phyloP scores from a whole-genome alignment of 2,888 invertebrate species.

The Callyntrura sp. region DNA sequence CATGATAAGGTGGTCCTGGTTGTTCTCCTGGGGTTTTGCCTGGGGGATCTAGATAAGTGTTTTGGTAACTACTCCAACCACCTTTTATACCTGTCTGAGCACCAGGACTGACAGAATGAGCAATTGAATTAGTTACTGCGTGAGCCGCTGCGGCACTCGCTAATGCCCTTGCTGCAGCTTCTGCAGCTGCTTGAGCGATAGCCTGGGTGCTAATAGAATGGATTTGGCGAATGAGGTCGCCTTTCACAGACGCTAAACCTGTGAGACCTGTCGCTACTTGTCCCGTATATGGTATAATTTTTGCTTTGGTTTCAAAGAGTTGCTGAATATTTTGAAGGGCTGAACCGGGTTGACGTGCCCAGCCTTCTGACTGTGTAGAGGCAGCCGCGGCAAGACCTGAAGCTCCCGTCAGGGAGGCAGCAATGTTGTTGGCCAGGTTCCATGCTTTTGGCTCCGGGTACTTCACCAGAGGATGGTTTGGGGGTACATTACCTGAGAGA shows the following conservation, averaged over 20 bases:
- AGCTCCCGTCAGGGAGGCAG: constrained; percentile 80
- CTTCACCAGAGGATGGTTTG: constrained; percentile 83
- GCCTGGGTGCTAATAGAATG: constrained; percentile 78
- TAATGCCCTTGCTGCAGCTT: constrained; percentile 78
- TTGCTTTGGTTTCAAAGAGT: constrained; percentile 78
- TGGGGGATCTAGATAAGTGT: constrained; percentile 47
- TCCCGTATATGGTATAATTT: constrained; percentile 78
- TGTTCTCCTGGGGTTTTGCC: constrained; percentile 75
- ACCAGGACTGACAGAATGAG: constrained; percentile 64
- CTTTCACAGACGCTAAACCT: constrained; percentile 79
- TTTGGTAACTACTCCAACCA: constrained; percentile 75
- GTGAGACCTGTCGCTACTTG: constrained; percentile 80
- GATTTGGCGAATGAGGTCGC: constrained; percentile 79
- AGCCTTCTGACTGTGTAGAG: constrained; percentile 14
- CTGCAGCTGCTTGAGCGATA: constrained; percentile 79
- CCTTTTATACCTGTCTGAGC: constrained; percentile 65
- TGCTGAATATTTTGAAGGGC: constrained; percentile 68
- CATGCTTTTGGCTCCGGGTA: constrained; percentile 81
- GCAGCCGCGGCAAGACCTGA: constrained; percentile 34
- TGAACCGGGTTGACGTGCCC: constrained; percentile 42
- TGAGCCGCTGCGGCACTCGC: constrained; percentile 79
- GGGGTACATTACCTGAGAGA: constrained; percentile 81
- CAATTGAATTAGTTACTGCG: constrained; percentile 77
- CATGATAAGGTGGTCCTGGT: constrained; percentile 75
- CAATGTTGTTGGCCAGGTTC: constrained; percentile 80